These are phyloP conservation scores for Vanacampus margaritifer DNA, from an alignment of 2,113 vertebrate genomes.

Conservation along the genomic window DNA sequence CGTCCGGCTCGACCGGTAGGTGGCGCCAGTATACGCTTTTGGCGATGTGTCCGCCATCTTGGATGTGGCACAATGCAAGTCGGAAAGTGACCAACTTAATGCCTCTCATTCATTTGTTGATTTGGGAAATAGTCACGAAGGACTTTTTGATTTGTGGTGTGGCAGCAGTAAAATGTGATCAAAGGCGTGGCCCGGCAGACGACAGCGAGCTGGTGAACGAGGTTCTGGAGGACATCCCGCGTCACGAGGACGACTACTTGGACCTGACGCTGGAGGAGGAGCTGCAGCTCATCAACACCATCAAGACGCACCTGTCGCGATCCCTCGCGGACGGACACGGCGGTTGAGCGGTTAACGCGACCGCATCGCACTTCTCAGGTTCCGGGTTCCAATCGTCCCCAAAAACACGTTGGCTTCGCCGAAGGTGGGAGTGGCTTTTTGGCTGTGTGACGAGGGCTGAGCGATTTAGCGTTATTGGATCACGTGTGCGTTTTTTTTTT, in stretches of 20 bases:
- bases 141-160: too few relatives aligned
- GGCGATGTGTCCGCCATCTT: not conserved
- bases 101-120: too few relatives aligned
- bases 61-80: too few relatives aligned
- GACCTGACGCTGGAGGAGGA: constrained; percentile 94
- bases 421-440: too few relatives aligned
- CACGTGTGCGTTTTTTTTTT: too few relatives aligned
- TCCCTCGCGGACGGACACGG: constrained; percentile 26
- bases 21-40: too few relatives aligned
- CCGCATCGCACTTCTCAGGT: not conserved
- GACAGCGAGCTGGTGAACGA: constrained; percentile 87
- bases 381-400: too few relatives aligned
- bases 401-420: too few relatives aligned
- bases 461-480: not conserved
- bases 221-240: constrained; percentile 87
- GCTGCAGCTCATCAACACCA: constrained; percentile 77
- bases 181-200: constrained; percentile 50
- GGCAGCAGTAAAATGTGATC: too few relatives aligned
- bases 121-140: too few relatives aligned
- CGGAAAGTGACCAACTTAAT: too few relatives aligned
- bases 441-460: too few relatives aligned
- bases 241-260: constrained; percentile 93
- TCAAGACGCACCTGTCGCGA: constrained; percentile 70
- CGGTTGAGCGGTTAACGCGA: not conserved
- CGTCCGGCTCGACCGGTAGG: constrained; percentile 60